Evolutionary conservation across 2,797 vertebrate genomes (phyloP), one percentile per base, ranked within the genome.

Genomic region (Scyliorhinus canicula): DNA sequence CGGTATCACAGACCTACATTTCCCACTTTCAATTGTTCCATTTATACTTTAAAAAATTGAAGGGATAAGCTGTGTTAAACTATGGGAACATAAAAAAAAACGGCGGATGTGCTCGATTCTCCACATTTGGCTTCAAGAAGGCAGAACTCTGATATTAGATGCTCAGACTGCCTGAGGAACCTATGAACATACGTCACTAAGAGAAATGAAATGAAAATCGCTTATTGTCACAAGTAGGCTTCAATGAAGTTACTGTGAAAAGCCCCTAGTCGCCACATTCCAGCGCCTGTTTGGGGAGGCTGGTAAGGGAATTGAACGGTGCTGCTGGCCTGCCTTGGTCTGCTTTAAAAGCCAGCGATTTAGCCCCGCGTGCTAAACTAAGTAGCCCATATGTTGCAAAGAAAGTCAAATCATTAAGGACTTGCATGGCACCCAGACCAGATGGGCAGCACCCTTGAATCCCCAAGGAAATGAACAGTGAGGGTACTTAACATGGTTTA

Each of bases 121-220:
- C 57, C n/a, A 40, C 86, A 90, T 60, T 90, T 57, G 52, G 60
- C 86, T 90, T 40, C 35, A 90, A 63, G 88, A 91, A 65, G 88
- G 65, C n/a, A n/a, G 2, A 16, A 28, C 60, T 44, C 57, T 63
- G 4, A 57, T 40, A 63, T 65, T 60, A 91, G 88, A 91, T 91
- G n/a, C 63, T 63, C 40, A 91, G 44, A 65, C n/a, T 44, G 88
- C 60, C 88, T 91, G 19, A 91, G 88, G 88, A 65, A 91, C 63
- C 60, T 65, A n/a, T 21, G 11, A 65, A 91, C 88, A 65, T 65
- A 65, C 65, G 88, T 65, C 21, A 44, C 24, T 65, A n/a, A n/a
- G n/a, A n/a, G n/a, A n/a, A n/a, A n/a, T n/a, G n/a, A n/a, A n/a
- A n/a, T n/a, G n/a, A n/a, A n/a, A n/a, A n/a, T n/a, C n/a, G n/a